These are phyloP conservation scores for Pachypsylla venusta DNA, from an alignment of 1,140 invertebrate species.

Conservation along the genomic window DNA sequence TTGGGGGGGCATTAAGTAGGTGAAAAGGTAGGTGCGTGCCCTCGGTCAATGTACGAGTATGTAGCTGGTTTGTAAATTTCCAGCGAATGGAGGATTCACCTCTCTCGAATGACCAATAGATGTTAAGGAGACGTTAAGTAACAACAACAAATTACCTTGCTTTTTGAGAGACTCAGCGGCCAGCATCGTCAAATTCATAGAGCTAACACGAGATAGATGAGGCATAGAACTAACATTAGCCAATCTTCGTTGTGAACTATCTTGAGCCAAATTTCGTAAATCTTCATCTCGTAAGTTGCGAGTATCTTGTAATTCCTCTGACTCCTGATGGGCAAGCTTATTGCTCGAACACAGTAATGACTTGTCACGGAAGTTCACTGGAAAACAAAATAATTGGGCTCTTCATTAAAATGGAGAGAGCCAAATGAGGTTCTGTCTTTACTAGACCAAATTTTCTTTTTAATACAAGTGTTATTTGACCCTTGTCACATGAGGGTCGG, in stretches of 20 bases:
- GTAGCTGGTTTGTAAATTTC: no score
- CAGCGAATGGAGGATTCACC: no score
- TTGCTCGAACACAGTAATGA: neutral
- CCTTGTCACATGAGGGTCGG: neutral
- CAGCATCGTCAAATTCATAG: conserved; percentile 62
- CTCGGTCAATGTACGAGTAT: no score
- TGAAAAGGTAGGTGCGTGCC: no score
- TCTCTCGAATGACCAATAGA: no score
- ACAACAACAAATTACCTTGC: no score
- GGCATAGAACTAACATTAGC: conserved; percentile 60
- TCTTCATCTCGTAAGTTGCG: conserved; percentile 66
- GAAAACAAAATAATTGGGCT: no score
- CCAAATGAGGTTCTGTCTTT: no score
- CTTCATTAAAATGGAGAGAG: no score
- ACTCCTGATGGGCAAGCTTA: conserved; percentile 31
- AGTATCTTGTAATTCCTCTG: conserved; percentile 50
- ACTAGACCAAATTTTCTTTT: neutral
- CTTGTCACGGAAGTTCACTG: neutral
- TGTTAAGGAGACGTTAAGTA: no score
- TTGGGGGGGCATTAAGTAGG: no score
- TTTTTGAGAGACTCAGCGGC: conserved; percentile 51
- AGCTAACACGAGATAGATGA: conserved; percentile 60
- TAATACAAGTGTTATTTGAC: neutral
- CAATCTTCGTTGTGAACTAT: conserved; percentile 47
- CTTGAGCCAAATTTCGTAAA: conserved; percentile 49